These are phyloP conservation scores for Caenorhabditis elegans DNA, from an alignment of 1,140 invertebrate species.

Conservation along the genomic window DNA sequence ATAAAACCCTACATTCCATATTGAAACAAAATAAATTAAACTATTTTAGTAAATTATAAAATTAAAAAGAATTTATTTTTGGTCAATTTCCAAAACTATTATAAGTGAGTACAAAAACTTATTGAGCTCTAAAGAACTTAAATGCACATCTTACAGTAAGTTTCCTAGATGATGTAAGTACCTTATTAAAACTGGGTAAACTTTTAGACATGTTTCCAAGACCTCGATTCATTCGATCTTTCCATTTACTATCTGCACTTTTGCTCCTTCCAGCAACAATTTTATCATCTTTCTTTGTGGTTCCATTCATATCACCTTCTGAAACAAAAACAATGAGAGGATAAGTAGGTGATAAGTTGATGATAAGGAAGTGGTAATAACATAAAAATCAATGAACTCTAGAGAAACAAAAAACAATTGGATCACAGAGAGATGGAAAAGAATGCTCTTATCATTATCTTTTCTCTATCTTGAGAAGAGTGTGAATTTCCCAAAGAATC, in stretches of 20 bases:
- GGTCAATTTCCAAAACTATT: too few relatives aligned
- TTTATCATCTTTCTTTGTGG: conserved; percentile 7
- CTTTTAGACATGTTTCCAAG: conserved; percentile 23
- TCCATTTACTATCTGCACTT: conserved; percentile 30
- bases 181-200: conserved; percentile 16
- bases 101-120: too few relatives aligned
- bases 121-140: too few relatives aligned
- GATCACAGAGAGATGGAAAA: not conserved
- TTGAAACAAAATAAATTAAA: too few relatives aligned
- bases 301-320: not conserved
- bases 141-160: too few relatives aligned
- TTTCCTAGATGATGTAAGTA: too few relatives aligned
- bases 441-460: not conserved
- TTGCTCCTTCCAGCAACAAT: conserved; percentile 9
- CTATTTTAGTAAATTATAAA: too few relatives aligned
- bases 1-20: too few relatives aligned
- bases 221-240: not conserved
- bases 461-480: conserved; percentile 8
- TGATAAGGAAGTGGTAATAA: not conserved
- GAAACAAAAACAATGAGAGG: not conserved
- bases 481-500: not conserved
- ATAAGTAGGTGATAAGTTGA: not conserved
- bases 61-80: too few relatives aligned
- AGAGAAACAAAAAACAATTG: not conserved
- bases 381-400: not conserved